A percentile compares a stretch with the other conserved stretches of the same genome.
Conservation (phyloP, 2,888 invertebrate species). For the Nycteola revayana region DNA sequence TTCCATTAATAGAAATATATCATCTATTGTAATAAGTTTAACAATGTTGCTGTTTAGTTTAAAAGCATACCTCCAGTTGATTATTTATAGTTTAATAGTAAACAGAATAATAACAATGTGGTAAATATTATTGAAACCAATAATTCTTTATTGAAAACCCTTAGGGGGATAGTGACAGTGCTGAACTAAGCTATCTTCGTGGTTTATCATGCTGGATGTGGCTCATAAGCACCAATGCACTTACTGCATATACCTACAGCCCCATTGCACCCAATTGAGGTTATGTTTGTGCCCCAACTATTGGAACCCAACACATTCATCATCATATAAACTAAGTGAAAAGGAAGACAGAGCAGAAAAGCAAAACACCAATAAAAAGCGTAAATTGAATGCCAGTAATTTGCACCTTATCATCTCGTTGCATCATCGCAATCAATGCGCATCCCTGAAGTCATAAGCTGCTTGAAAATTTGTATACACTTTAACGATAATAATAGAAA, state of each 20-base stretch:
- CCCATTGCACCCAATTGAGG: constrained; percentile 34
- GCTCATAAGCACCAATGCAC: neutral
- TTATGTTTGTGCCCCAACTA: constrained; percentile 40
- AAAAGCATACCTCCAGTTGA: no score
- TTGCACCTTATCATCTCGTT: constrained; percentile 79
- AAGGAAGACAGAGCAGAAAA: constrained; percentile 34
- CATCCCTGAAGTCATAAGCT: constrained; percentile 64
- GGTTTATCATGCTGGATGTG: neutral
- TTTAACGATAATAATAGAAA: constrained; percentile 35
- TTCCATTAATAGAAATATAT: no score
- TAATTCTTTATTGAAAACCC: no score
- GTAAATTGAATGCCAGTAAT: constrained; percentile 34
- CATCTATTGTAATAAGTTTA: no score
- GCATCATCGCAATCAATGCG: constrained; percentile 69
- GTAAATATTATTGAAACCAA: no score
- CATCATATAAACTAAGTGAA: constrained; percentile 14
- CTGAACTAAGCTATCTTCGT: neutral
- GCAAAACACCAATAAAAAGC: constrained; percentile 41
- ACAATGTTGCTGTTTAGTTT: no score
- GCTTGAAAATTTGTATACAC: constrained; percentile 58
- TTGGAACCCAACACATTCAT: constrained; percentile 19
- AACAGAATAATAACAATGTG: no score
- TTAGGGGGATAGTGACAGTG: no score
- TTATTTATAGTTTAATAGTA: no score
- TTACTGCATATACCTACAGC: neutral